These are phyloP conservation scores for Diorhabda elongata DNA, from an alignment of 1,140 invertebrate species.

Conservation along the genomic window DNA sequence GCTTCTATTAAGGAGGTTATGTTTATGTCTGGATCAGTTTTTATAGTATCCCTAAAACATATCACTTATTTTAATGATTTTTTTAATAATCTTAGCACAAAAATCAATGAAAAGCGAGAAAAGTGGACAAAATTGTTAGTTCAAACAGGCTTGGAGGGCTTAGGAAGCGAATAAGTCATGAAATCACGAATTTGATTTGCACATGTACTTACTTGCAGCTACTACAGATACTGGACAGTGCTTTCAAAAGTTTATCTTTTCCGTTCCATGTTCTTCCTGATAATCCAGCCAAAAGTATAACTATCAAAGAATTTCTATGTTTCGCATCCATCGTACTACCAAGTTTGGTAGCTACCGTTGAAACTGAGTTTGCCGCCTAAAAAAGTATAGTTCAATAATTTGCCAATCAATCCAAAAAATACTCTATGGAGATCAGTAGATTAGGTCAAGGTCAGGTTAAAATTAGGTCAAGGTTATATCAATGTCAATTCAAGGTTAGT, in stretches of 20 bases:
- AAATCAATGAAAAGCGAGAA: too few relatives aligned
- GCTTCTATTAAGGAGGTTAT: conserved; percentile 57
- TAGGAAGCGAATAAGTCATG: too few relatives aligned
- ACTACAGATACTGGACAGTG: conserved; percentile 66
- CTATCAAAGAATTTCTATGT: conserved; percentile 63
- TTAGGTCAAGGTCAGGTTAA: too few relatives aligned
- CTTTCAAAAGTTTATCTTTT: conserved; percentile 76
- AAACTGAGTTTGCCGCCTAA: conserved; percentile 32
- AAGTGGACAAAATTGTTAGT: too few relatives aligned
- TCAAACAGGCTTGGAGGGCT: too few relatives aligned
- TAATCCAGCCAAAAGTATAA: conserved; percentile 66
- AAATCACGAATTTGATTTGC: background rate
- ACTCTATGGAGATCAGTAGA: too few relatives aligned
- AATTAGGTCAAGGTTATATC: too few relatives aligned
- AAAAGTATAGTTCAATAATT: background rate
- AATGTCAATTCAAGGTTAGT: too few relatives aligned
- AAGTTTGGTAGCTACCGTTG: conserved; percentile 73
- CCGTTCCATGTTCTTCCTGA: conserved; percentile 84
- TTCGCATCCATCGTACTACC: conserved; percentile 61
- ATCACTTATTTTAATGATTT: too few relatives aligned
- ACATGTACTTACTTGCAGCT: conserved; percentile 61
- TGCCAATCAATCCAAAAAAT: background rate
- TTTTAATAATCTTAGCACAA: too few relatives aligned
- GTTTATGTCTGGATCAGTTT: conserved; percentile 46
- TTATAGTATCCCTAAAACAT: conserved; percentile 46